phyloP scores from a whole-genome alignment of 2,888 invertebrate genomes.

The Atethmia centrago region DNA sequence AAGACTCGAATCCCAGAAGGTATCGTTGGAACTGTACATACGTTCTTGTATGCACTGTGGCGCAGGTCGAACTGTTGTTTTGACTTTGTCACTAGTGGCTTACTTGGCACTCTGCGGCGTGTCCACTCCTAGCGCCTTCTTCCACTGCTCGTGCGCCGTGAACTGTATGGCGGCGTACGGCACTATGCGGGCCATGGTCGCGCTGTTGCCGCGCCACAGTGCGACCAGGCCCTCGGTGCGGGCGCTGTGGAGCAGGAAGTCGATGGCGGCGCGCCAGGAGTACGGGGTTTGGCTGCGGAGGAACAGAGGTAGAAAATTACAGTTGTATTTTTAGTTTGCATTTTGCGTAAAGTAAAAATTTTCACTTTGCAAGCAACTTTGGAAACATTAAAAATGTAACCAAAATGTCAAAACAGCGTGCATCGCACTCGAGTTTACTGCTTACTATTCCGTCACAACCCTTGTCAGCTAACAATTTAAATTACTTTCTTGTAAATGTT shows the following conservation, averaged over 20 bases:
- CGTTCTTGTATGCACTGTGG: not conserved
- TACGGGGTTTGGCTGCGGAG: constrained; percentile 92
- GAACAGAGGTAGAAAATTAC: not conserved
- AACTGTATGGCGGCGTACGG: constrained; percentile 99
- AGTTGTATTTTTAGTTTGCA: not conserved
- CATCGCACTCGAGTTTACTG: too few relatives aligned
- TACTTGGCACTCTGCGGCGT: constrained; percentile 82
- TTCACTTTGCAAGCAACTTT: too few relatives aligned
- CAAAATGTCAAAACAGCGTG: too few relatives aligned
- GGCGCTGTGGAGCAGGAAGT: constrained; percentile 93
- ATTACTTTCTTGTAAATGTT: too few relatives aligned
- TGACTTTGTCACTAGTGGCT: constrained; percentile 55
- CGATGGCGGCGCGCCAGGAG: constrained; percentile 93
- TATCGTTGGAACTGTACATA: not conserved
- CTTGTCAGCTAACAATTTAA: too few relatives aligned
- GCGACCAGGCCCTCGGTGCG: constrained; percentile 95
- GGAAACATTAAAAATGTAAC: too few relatives aligned
- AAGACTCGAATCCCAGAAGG: not conserved
- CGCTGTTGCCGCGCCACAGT: constrained; percentile 99
- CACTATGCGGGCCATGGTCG: constrained; percentile 98
- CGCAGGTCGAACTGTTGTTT: not conserved
- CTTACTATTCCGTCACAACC: too few relatives aligned
- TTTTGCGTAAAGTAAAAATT: not conserved
- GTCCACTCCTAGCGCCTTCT: constrained; percentile 94
- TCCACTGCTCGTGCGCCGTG: constrained; percentile 99